Evolutionary conservation across 2,113 vertebrate species (phyloP), one percentile per base, ranked within the genome.

Genomic region (Glaucomys volans): DNA sequence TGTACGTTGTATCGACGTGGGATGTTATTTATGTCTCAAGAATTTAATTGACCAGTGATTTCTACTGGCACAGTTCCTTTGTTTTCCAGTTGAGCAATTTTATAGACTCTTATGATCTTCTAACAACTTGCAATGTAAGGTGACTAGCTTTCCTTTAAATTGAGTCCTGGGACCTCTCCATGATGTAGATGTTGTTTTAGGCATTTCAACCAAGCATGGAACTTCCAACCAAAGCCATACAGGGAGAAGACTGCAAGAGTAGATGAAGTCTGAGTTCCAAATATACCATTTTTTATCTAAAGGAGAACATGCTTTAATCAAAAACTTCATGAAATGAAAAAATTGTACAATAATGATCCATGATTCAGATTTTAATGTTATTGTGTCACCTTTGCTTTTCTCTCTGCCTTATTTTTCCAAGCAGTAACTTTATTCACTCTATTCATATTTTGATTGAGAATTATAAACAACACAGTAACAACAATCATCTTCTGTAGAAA

Each of bases 211-310:
- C 96, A 74, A 94, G 96, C 93, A 80, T 50, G 96, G 89, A 76
- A 97, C 96, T 97, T 95, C 71, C 20, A 97, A 96, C 88, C 93
- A 59, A 97, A 97, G 96, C 4, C 37, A 92, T 37, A 93, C 91
- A 95, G 86, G 82, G 88, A 79, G 94, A 96, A 97, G 96, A 94
- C 7, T 64, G 0, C 2, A 95, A 95, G 92, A 97, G 96, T 40
- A 97, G 94, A 93, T 95, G 77, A 66, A 97, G 82, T 95, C 87
- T 92, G 95, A 95, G 67, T 86, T 97, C 85, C 96, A 93, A 95
- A 85, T 90, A 42, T 69, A 88, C 84, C 26, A 76, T 57, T n/a
- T 40, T 87, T 72, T 50, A 59, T 77, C 88, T 96, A 64, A 94
- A 74, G 26, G 32, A 95, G 20, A 93, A 74, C 13, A 80, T 24